Evolutionary conservation across 2,113 vertebrate species (phyloP), one percentile per base, ranked within the genome.

Genomic region (Erpornis zantholeuca): DNA sequence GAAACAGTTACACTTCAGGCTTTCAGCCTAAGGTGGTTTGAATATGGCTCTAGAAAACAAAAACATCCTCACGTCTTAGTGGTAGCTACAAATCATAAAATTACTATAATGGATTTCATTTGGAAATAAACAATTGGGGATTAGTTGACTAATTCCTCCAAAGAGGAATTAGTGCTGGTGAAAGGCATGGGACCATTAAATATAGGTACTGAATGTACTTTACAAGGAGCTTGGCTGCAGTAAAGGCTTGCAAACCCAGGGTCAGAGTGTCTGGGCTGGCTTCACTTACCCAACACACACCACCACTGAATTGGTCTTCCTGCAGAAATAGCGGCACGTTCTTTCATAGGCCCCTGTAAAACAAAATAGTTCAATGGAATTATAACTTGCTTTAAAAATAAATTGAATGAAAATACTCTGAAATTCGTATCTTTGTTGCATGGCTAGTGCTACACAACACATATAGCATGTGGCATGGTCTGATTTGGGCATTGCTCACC

Each of bases 271-370:
- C 25, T 50, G 66, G n/a, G 15, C n/a, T 73, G 50, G 66, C 5
- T 42, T 12, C 66, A 68, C 96, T 96, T 92, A 97, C 96, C 71
- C 94, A 8, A 96, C 94, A 86, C 29, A 94, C 49, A 97, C 94
- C 70, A 97, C 82, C 79, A 97, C 94, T 2, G 96, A 95, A 8
- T 94, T 68, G 69, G 28, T 96, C 45, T 77, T 77, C 69, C 36
- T 65, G 28, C 95, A 61, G 1, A 97, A 19, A 27, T 40, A 79
- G 44, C 79, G 10, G 45, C 95, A 96, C 0, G 3, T n/a, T 36
- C 79, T 89, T 57, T 94, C 85, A 1, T 96, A 97, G 66, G 63
- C 66, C 27, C 35, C 94, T 97, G 21, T 3, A 25, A 70, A 50
- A 66, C 47, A 70, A 54, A 82, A 18, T 0, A 49, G 29, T 56